Base-by-base conservation (phyloP, 2,797 vertebrate species). In the Lagocephalus sceleratus region DNA sequence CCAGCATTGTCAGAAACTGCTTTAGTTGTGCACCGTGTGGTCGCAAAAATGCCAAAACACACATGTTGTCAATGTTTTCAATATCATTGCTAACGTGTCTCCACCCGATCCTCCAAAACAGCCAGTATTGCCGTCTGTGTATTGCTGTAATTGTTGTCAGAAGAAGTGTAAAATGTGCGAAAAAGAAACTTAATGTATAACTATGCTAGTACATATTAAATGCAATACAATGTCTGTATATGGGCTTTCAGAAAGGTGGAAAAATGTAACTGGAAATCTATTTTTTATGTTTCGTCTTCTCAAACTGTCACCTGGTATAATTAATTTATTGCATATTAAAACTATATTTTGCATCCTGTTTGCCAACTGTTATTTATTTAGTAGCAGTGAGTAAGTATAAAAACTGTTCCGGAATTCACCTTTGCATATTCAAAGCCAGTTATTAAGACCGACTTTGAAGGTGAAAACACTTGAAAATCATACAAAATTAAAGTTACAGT, bases 301-400 rank as follows among this genome's bases (percentile, higher is more conserved):
- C 50, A 73, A 85, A 85, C 75, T 69, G 78, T 88, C 67, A 72
- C 59, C 63, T 57, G 68, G 71, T 87, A 71, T 62, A 78, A 68
- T 86, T 86, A n/a, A 85, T 85, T 85, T 86, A 83, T 78, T 84
- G 88, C 77, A 72, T 71, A 89, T 87, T 90, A 90, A 90, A 87
- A 86, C 83, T 78, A 81, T 90, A 87, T 89, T 89, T 89, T 89
- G 87, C 76, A 85, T 68, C 54, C 35, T n/a, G 32, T 65, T 81
- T 82, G 63, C 41, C 39, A 39, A 16, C 52, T 71, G 17, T 61
- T 17, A 63, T 73, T 70, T 6, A 7, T 19, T n/a, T 19, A 19
- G 6, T 6, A 19, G 40, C 19, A n/a, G 40, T 3, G 1, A 10
- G 7, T 10, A 42, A 17, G 40, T 42, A n/a, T 9, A 19, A 11